Conservation (phyloP, 2,113 vertebrate species). For the Mastomys natalensis region DNA sequence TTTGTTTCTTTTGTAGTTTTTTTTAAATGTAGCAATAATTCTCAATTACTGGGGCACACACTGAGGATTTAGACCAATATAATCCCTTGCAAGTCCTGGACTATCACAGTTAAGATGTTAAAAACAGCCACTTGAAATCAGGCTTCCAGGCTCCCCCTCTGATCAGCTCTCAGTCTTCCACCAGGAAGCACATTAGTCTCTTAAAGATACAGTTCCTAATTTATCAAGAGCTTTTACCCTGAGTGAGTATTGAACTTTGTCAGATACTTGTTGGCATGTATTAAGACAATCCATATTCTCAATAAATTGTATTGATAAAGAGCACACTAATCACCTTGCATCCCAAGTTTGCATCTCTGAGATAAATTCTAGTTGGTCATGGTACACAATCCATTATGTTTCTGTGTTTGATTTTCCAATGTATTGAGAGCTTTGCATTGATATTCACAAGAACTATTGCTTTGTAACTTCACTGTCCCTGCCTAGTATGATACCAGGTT, state of each 20-base stretch:
- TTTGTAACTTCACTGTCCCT: not conserved
- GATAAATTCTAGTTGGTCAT: not conserved
- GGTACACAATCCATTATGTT: not conserved
- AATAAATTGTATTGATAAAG: conserved; percentile 9
- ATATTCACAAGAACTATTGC: not conserved
- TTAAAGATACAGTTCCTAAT: not conserved
- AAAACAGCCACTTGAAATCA: not conserved
- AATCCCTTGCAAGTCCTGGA: not conserved
- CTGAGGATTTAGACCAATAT: not conserved
- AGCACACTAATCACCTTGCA: not conserved
- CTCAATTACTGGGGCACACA: not conserved
- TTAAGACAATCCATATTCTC: not conserved
- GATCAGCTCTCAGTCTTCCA: not conserved
- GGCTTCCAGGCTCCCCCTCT: not conserved
- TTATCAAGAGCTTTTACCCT: not conserved
- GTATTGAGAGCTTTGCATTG: not conserved
- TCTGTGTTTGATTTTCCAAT: not conserved
- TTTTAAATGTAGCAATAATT: not conserved
- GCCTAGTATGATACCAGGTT: not conserved
- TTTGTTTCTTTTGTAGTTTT: not conserved
- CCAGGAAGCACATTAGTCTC: not conserved
- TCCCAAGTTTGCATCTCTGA: not conserved
- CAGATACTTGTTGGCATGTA: not conserved
- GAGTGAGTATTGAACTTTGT: not conserved
- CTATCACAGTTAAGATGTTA: no score